Evolutionary conservation across 37 sponge, comb jelly and placozoan species (phyloP), one percentile per base, ranked within the genome.

Genomic region (Axinella damicornis): DNA sequence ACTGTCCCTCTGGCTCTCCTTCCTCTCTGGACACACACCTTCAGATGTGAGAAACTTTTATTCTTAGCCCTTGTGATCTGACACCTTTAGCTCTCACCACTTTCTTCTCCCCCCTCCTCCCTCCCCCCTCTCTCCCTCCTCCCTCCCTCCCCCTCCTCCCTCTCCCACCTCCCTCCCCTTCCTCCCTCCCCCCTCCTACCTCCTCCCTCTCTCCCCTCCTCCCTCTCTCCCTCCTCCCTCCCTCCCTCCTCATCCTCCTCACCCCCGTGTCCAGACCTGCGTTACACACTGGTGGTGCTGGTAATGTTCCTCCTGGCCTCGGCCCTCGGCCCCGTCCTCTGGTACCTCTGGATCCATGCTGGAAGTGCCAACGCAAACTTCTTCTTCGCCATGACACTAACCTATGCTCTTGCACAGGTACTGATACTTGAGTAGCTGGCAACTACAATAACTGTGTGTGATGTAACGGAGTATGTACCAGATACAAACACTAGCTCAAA

Each of bases 351-450:
- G 99, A 94, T 97, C 38, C 89, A 90, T 58, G 83, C 97, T 71
- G 95, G 98, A 34, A 90, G 87, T 89, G 97, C 93, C 60, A 99
- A 99, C 76, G 95, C 97, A n/a, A 99, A 99, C 80, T 99, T 99
- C 92, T 99, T 90, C 89, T 99, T 95, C 79, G 93, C 97, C 54
- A 69, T 85, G 41, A 93, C 99, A 21, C 84, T 99, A 19, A 84
- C 88, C 5, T 95, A 97, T 60, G 55, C 80, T 62, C 87, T 96
- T 25, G 89, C 93, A 27, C 99, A 98, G 88, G 95, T 94, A 56
- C 17, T 37, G 57, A 14, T 14, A 19, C 39, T 0, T 0, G 30
- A 21, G n/a, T 14, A 27, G 5, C 12, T 25, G 2, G 2, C 27
- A 12, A 4, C 27, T 14, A n/a, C n/a, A n/a, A n/a, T n/a, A n/a